A percentile compares a stretch with the other conserved stretches of the same genome.
phyloP scores from a whole-genome alignment of 2,797 vertebrate genomes.

The Sciurus carolinensis region DNA sequence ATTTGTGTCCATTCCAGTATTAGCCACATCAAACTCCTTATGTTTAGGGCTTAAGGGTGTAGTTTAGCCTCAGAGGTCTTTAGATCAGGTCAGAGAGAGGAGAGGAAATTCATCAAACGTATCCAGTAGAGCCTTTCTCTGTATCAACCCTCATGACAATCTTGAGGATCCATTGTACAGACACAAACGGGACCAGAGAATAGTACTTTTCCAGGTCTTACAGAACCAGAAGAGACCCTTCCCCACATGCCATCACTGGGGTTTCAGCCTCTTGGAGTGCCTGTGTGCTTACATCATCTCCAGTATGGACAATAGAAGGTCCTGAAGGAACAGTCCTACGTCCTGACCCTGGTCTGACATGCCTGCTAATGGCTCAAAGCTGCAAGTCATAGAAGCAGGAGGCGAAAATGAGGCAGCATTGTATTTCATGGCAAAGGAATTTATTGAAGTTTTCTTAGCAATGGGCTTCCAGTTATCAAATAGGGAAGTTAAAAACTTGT shows the following conservation, averaged over 20 bases:
- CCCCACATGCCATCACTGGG: not conserved
- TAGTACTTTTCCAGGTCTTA: accelerated
- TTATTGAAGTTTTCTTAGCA: not conserved
- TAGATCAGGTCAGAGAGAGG: not conserved
- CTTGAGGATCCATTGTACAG: accelerated
- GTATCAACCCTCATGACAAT: not conserved
- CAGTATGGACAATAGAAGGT: too few relatives aligned
- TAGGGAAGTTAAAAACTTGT: not conserved
- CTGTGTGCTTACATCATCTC: not conserved
- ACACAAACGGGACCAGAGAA: not conserved
- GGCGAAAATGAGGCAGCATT: not conserved
- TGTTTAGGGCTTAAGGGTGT: not conserved
- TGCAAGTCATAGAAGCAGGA: not conserved
- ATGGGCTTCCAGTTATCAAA: not conserved
- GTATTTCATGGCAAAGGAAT: not conserved
- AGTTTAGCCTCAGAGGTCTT: not conserved
- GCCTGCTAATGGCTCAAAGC: not conserved
- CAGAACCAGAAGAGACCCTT: not conserved
- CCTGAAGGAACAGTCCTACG: not conserved
- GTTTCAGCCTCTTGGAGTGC: accelerated
- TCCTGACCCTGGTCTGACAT: not conserved
- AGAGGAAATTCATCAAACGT: not conserved
- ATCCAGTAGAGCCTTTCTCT: not conserved
- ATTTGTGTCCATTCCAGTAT: not conserved
- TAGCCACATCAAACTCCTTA: accelerated